These are phyloP conservation scores for Amazona vittata DNA, from an alignment of 2,113 vertebrate species.

Conservation along the genomic window DNA sequence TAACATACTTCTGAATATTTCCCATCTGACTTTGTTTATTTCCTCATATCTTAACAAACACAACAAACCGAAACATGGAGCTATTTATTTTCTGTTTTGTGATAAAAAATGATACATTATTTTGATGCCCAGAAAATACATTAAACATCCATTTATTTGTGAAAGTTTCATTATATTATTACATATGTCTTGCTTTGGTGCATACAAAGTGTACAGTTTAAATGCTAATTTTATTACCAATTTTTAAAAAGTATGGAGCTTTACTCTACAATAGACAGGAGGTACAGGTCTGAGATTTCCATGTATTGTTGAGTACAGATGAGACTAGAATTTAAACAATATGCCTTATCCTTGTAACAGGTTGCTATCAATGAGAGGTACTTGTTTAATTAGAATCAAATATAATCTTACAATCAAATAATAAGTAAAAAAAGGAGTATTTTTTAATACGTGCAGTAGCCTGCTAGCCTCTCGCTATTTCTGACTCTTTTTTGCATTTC, in stretches of 20 bases:
- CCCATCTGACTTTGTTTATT: slow-evolving; percentile 20
- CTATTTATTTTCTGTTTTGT: slow-evolving; percentile 7
- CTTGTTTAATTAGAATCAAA: slow-evolving; percentile 9
- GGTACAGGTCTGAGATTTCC: neutral
- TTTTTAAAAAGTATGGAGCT: neutral
- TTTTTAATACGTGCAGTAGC: neutral
- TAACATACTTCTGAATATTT: neutral
- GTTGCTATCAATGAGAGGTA: neutral
- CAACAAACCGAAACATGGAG: neutral
- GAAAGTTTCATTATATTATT: slow-evolving; percentile 12
- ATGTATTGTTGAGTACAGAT: neutral
- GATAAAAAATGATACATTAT: slow-evolving; percentile 13
- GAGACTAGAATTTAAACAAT: neutral
- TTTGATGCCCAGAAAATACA: slow-evolving; percentile 38
- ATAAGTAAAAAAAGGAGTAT: neutral
- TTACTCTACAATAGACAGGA: neutral
- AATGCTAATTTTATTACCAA: neutral
- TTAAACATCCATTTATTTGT: slow-evolving; percentile 45
- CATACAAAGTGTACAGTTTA: neutral
- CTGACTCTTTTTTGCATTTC: neutral
- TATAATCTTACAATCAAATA: slow-evolving; percentile 1
- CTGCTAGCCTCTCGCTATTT: neutral
- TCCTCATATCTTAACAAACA: slow-evolving; percentile 9
- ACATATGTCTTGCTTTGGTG: neutral
- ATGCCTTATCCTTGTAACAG: neutral